Evolutionary conservation across 1,140 invertebrate genomes (phyloP).

Genomic region (Chrysomallon squamiferum): DNA sequence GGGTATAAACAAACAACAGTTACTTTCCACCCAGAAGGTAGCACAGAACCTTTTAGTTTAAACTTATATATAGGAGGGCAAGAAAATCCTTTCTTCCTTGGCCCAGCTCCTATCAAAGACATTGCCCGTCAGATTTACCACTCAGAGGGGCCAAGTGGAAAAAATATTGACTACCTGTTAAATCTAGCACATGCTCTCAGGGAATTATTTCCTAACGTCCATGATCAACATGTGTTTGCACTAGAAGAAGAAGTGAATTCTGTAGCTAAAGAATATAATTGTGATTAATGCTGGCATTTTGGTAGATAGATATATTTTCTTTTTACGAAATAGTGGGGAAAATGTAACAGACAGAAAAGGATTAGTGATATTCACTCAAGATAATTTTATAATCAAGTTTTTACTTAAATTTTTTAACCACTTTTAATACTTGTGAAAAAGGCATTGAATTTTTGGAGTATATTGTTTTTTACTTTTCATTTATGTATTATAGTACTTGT

Average conservation of each 20-base stretch:
- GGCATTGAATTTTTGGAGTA: not conserved
- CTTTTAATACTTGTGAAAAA: not conserved
- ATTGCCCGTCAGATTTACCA: constrained; percentile 81
- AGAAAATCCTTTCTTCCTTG: constrained; percentile 76
- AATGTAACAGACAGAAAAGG: not conserved
- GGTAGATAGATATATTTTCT: too few species aligned
- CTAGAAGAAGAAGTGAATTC: constrained; percentile 68
- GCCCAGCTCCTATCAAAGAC: constrained; percentile 72
- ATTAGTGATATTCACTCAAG: too few species aligned
- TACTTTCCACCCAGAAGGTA: constrained; percentile 41
- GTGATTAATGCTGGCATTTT: too few species aligned
- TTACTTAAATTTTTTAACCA: not conserved
- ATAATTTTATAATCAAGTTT: not conserved
- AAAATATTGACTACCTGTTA: constrained; percentile 88
- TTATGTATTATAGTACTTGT: too few species aligned
- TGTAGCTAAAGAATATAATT: too few species aligned
- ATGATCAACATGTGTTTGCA: constrained; percentile 74
- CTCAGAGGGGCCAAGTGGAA: constrained; percentile 80
- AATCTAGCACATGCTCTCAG: constrained; percentile 83
- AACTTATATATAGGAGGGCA: constrained; percentile 84
- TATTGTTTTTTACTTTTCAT: too few species aligned
- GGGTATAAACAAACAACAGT: constrained; percentile 49
- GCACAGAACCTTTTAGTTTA: constrained; percentile 70
- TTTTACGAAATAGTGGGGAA: not conserved
- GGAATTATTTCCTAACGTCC: constrained; percentile 72